These are phyloP conservation scores for Erynnis tages DNA, from an alignment of 2,888 invertebrate genomes.

Conservation along the genomic window DNA sequence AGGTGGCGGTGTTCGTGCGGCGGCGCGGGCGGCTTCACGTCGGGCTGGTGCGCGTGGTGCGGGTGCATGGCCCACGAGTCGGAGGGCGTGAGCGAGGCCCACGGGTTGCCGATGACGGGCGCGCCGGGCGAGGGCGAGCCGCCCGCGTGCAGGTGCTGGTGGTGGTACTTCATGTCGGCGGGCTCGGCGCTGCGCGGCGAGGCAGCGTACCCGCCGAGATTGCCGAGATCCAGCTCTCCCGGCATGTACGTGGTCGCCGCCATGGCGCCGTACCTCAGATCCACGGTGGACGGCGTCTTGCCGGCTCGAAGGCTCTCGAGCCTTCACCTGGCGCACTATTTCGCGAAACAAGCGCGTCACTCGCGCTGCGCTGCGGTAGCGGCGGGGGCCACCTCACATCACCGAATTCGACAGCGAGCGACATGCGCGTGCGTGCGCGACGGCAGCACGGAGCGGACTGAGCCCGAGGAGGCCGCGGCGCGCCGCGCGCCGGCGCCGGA, in stretches of 20 bases:
- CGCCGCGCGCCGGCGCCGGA: conserved; percentile 63
- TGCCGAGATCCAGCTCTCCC: conserved; percentile 92
- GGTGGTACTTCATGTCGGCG: conserved; percentile 97
- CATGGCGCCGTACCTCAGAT: conserved; percentile 89
- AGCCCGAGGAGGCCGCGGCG: conserved; percentile 55
- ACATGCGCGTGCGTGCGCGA: conserved; percentile 84
- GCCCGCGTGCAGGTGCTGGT: conserved; percentile 92
- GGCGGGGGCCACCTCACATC: conserved; percentile 80
- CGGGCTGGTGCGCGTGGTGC: conserved; percentile 86
- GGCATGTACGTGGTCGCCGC: conserved; percentile 98
- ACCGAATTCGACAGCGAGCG: conserved; percentile 70
- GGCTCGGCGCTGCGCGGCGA: conserved; percentile 94
- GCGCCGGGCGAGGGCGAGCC: conserved; percentile 81
- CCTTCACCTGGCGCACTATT: conserved; percentile 75
- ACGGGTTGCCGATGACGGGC: conserved; percentile 85
- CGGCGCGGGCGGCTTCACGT: conserved; percentile 89
- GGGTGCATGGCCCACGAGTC: conserved; percentile 94
- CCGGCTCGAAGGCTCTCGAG: conserved; percentile 81
- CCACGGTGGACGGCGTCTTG: conserved; percentile 84
- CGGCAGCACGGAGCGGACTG: conserved; percentile 78
- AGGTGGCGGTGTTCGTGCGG: conserved; percentile 78
- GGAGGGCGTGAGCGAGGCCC: conserved; percentile 90
- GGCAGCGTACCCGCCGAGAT: conserved; percentile 90
- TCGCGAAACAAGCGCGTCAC: conserved; percentile 73
- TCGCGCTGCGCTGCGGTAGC: conserved; percentile 76